Evolutionary conservation across 2,113 vertebrate genomes (phyloP).

Genomic region (Tretioscincus oriximinensis): DNA sequence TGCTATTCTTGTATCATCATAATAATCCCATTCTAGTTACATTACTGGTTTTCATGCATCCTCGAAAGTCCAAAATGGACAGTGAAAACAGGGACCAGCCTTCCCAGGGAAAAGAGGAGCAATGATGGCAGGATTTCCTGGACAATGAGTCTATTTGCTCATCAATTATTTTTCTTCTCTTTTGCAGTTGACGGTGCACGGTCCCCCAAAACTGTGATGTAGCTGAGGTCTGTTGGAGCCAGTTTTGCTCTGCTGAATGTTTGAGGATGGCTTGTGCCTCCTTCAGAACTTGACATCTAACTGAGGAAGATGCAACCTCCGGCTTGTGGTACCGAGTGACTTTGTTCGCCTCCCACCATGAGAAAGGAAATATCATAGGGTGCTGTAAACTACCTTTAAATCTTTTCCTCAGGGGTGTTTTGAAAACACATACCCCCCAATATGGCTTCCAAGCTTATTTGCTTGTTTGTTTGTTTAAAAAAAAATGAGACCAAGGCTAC

Average conservation of each 20-base stretch:
- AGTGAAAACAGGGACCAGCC: too few species aligned
- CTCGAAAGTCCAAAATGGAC: too few species aligned
- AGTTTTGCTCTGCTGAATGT: not conserved
- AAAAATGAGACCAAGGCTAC: not conserved
- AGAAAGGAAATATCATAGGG: not conserved
- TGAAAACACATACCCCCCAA: not conserved
- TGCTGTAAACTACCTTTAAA: not conserved
- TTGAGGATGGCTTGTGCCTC: not conserved
- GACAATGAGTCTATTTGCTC: not conserved
- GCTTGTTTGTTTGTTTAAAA: too few species aligned
- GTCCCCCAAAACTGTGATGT: conserved; percentile 26
- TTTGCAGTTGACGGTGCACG: conserved; percentile 38
- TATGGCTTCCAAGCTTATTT: conserved; percentile 5
- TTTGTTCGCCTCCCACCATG: not conserved
- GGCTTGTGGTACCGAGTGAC: not conserved
- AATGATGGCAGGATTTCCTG: too few species aligned
- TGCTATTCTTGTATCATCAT: too few species aligned
- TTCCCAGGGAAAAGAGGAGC: too few species aligned
- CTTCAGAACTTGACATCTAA: conserved; percentile 13
- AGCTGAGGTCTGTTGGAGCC: not conserved
- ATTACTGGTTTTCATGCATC: too few species aligned
- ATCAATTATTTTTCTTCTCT: not conserved
- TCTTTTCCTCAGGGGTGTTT: not conserved
- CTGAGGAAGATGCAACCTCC: conserved; percentile 8
- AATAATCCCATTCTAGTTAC: too few species aligned